phyloP scores from a whole-genome alignment of 1,140 invertebrate genomes.

The Tribolium madens region DNA sequence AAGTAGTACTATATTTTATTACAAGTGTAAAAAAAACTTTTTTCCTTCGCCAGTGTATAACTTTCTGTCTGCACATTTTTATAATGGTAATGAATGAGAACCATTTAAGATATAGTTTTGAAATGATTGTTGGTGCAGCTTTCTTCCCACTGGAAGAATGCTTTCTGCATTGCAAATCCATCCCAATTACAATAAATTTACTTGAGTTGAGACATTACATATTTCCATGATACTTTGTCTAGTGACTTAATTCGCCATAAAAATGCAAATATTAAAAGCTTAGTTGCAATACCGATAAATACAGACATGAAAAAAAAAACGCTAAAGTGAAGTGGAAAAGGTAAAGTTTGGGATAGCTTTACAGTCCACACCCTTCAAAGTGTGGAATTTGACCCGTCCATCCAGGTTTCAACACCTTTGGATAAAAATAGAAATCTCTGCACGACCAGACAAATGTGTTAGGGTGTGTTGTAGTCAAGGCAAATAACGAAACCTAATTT shows the following conservation, averaged over 20 bases:
- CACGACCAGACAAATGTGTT: neutral
- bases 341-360: neutral
- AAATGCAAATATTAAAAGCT: neutral
- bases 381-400: constrained; percentile 36
- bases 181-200: neutral
- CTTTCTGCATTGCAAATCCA: neutral
- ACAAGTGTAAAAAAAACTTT: no score
- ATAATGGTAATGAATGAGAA: neutral
- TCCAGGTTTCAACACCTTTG: constrained; percentile 26
- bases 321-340: neutral
- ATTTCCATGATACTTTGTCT: neutral
- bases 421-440: constrained; percentile 2
- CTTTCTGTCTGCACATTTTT: no score
- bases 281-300: neutral
- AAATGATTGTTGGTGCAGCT: neutral
- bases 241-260: neutral
- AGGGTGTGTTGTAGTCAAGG: neutral
- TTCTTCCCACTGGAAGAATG: neutral
- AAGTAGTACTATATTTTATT: no score
- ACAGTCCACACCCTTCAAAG: neutral
- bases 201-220: neutral
- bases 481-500: neutral
- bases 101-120: neutral
- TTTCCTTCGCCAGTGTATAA: no score
- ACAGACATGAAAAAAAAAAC: neutral